Evolutionary conservation across 2,113 vertebrate species (phyloP).

Genomic region (Turdus rufiventris): DNA sequence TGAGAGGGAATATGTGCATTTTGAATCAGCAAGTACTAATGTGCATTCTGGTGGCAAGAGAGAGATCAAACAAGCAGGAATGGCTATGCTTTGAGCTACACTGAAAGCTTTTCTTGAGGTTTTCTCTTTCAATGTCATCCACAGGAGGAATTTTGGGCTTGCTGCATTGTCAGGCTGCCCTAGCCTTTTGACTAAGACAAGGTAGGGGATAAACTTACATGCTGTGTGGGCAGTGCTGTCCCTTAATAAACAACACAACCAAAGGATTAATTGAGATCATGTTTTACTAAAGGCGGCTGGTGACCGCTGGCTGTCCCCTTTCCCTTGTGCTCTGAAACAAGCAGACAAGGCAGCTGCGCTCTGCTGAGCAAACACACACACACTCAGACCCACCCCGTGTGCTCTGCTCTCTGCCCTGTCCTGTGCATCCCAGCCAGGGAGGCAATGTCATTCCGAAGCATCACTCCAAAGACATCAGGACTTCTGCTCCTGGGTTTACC

Average conservation of each 20-base stretch:
- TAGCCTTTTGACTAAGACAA: background rate
- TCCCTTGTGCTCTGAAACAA: conserved; percentile 6
- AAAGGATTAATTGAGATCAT: background rate
- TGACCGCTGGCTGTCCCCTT: background rate
- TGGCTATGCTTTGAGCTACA: background rate
- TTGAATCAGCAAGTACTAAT: background rate
- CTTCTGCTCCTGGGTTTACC: background rate
- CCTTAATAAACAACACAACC: background rate
- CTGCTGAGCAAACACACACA: conserved; percentile 40
- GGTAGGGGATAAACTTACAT: background rate
- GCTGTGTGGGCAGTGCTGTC: background rate
- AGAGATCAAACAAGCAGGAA: background rate
- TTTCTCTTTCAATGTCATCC: background rate
- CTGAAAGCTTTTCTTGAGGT: background rate
- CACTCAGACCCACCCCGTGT: background rate
- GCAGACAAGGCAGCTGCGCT: background rate
- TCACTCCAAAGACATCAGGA: conserved; percentile 14
- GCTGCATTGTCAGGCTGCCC: background rate
- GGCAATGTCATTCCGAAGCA: background rate
- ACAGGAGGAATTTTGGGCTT: background rate
- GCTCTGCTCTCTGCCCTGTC: background rate
- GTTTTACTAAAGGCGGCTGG: background rate
- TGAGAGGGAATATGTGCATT: background rate
- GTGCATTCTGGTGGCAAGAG: background rate
- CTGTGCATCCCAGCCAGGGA: background rate